Evolutionary conservation across 2,113 vertebrate species (phyloP), one percentile per base, ranked within the genome.

Genomic region (Pogona vitticeps): DNA sequence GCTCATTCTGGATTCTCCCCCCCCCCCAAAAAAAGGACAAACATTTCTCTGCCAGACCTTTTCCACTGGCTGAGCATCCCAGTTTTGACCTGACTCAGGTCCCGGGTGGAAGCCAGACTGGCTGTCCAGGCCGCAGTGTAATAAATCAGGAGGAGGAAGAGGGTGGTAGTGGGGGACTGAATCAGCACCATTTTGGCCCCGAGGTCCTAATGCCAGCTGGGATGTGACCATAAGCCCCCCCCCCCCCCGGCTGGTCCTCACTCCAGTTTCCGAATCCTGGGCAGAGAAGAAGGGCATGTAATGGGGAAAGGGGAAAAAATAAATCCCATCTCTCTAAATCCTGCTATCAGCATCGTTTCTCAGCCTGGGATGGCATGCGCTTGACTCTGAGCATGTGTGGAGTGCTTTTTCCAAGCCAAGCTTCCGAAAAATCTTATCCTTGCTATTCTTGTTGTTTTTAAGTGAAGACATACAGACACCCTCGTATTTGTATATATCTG

Each of bases 21-120:
- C 33, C 36, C 70, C 70, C 46, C 10, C 59, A 9, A 20, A 18
- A 36, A 10, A 36, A 36, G 20, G 36, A 33, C n/a, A n/a, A n/a
- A 10, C 46, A 10, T 52, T 52, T n/a, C 46, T 36, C 88, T 90
- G 17, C 31, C 46, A 3, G 17, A 15, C 36, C 36, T 56, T n/a
- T 31, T 23, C n/a, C 59, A 3, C 77, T 63, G 58, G 17, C 12
- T 20, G 84, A 86, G 28, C 28, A 72, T 71, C 85, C 56, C 7
- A 38, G 28, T 33, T 78, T 86, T 73, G 85, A 80, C 85, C 56
- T 80, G 68, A 73, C 68, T 80, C 77, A 80, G 38, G 40, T 80
- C 56, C 68, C 77, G 3, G 4, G 28, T 28, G 85, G 36, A 52
- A 80, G 85, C 68, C 21, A 68, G 12, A 46, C 33, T 6, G 20